Evolutionary conservation across 2,888 invertebrate species (phyloP), one percentile per base, ranked within the genome.

Genomic region (Blastobasis lacticolella): DNA sequence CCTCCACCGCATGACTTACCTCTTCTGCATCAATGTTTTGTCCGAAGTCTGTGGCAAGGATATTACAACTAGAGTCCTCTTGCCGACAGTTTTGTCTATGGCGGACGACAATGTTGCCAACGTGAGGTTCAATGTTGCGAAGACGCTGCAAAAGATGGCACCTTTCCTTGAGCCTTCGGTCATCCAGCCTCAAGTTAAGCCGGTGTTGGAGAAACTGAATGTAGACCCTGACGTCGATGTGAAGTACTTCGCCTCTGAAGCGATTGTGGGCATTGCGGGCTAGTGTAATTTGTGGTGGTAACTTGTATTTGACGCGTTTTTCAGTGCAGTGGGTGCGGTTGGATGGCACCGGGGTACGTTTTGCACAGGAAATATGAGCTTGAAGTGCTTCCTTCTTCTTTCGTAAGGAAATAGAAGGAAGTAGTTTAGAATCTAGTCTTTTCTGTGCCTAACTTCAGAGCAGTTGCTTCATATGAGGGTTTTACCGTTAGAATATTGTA

Each of bases 91-190:
- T 4, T 79, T 98, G 60, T 91, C 93, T 63, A 94, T 99, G 93
- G 97, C 97, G n/a, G 92, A 92, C 62, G 99, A 99, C 81, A 94
- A 94, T 72, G 99, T 99, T 51, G 97, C 99, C 60, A 99, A 99
- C 81, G 99, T 99, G 9, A 92, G 99, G 64, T 99, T 99, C 88
- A 99, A 99, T 81, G 99, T 99, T 54, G 99, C 99, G 50, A 99
- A 99, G 84, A 97, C 98, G 4, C 88, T 99, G 62, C 97, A 97
- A 76, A 96, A 95, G 78, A 95, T 99, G 83, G 97, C 97, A 49
- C 96, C 97, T 37, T 94, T 93, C 74, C 88, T 99, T 55, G 97
- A 98, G 69, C 92, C 94, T 54, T 91, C 92, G 38, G 94, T 94
- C 8, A 94, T 98, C 51, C 96, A 97, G 77, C 91, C 93, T 6